phyloP scores from a whole-genome alignment of 2,797 vertebrate species.

The Platyrinchus mystaceus region DNA sequence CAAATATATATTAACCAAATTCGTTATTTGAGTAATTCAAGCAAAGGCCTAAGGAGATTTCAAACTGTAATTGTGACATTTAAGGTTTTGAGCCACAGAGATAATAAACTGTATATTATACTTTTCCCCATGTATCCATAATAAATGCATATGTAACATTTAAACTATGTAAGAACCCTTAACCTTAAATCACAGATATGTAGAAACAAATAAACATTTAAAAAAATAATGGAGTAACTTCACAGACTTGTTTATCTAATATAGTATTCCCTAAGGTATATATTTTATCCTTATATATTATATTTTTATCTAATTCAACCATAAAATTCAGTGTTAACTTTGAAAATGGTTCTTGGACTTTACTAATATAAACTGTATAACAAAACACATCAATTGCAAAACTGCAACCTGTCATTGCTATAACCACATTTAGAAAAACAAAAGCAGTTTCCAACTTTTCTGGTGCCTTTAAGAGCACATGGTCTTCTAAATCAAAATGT shows the following conservation, averaged over 20 bases:
- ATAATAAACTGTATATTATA: background rate
- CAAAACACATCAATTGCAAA: background rate
- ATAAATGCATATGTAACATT: background rate
- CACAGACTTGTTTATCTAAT: background rate
- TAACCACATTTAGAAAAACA: background rate
- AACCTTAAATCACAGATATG: background rate
- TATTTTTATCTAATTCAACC: background rate
- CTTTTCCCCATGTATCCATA: background rate
- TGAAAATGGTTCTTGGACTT: background rate
- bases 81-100: background rate
- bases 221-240: background rate
- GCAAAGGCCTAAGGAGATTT: background rate
- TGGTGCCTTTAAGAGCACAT: background rate
- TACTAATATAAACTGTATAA: background rate
- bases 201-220: background rate
- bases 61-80: background rate
- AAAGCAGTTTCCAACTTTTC: background rate
- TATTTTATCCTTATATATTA: background rate
- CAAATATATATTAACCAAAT: background rate
- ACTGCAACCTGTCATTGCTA: background rate
- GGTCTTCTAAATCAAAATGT: background rate
- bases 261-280: background rate
- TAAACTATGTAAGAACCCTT: background rate
- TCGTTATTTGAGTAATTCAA: background rate
- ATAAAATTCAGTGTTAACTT: background rate